Evolutionary conservation across 2,888 invertebrate species (phyloP), one percentile per base, ranked within the genome.

Genomic region (Dromius quadrimaculatus): DNA sequence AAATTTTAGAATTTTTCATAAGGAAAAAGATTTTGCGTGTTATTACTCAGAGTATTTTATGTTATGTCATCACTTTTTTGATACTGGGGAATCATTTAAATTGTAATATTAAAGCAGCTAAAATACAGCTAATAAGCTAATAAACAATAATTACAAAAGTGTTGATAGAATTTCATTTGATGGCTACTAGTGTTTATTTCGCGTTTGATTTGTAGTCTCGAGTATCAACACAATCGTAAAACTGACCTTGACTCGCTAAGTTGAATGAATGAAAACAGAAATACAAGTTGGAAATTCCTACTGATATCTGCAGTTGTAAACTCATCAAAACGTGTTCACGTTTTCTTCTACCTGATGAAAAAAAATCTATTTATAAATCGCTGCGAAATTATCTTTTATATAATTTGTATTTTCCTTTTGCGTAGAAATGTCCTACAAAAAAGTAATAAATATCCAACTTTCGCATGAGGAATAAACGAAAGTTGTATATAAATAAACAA

Each of bases 371-470:
- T 47, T 47, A 22, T 47, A 47, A 9, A 47, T 23, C 5, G 5
- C 28, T 11, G 28, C 28, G 15, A 13, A 54, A 15, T 23, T 28
- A 28, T 50, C 5, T 47, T 47, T 54, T 54, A 54, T 13, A 54
- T 54, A 54, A 54, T 28, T 54, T 54, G 50, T 54, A 28, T 54
- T 54, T 54, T 28, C 50, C 50, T n/a, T n/a, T n/a, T n/a, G 23
- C 50, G 15, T 54, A 8, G 13, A 15, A 15, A 54, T 6, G 28
- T 54, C 50, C 23, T 54, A 11, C n/a, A 22, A 47, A 54, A 54
- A 54, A 54, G 28, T 9, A 54, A 54, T 28, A 28, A 8, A 28
- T 54, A 54, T 54, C 28, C 28, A 28, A 54, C 28, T 54, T 54
- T 28, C 9, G 13, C 8, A 2, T 11, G 22, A 47, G 22, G n/a